Conservation (phyloP, 1,140 invertebrate species). For the Sweltsa coloradensis region DNA sequence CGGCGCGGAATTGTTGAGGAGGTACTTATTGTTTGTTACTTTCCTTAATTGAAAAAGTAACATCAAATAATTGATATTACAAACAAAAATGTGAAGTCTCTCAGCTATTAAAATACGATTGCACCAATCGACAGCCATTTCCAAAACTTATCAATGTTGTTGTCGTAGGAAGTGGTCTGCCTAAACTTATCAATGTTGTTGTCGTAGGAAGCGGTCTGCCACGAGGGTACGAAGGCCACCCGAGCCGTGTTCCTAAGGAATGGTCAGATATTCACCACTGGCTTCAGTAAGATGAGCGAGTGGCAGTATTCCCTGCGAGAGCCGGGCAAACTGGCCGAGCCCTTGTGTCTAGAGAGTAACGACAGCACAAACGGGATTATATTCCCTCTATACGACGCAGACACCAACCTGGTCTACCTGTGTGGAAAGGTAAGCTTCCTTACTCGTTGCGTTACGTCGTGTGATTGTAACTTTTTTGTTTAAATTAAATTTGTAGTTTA, state of each 20-base stretch:
- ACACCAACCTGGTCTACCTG: constrained; percentile 90
- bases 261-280: constrained; percentile 90
- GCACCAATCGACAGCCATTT: too few relatives aligned
- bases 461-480: too few relatives aligned
- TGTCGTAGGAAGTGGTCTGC: constrained; percentile 64
- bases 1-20: constrained; percentile 54
- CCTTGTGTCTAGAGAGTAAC: constrained; percentile 89
- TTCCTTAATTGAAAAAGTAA: too few relatives aligned
- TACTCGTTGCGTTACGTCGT: too few relatives aligned
- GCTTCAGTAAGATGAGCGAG: constrained; percentile 94
- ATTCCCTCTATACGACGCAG: constrained; percentile 95
- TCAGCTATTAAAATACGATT: too few relatives aligned
- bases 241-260: constrained; percentile 85
- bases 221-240: constrained; percentile 92
- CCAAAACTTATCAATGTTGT: background rate
- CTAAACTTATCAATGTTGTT: constrained; percentile 2
- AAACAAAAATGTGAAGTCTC: too few relatives aligned
- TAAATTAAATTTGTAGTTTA: too few relatives aligned
- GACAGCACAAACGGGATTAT: constrained; percentile 97
- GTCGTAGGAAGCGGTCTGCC: constrained; percentile 68
- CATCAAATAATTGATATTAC: too few relatives aligned
- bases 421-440: constrained; percentile 86
- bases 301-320: constrained; percentile 87
- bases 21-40: background rate
- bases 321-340: constrained; percentile 76